Evolutionary conservation across 2,113 vertebrate species (phyloP).

Genomic region (Acanthisitta chloris): DNA sequence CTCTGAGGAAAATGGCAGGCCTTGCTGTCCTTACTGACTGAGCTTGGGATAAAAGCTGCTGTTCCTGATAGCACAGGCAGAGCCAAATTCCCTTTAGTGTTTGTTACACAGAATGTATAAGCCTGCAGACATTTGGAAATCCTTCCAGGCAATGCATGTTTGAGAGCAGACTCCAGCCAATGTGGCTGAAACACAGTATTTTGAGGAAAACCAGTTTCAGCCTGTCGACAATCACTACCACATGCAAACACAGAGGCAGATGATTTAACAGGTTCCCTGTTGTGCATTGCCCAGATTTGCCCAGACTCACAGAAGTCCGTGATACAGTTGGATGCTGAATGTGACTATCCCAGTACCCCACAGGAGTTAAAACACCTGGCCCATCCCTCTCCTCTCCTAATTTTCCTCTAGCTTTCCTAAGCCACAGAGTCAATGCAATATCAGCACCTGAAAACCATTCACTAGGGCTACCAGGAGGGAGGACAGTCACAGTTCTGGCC

Average conservation of each 20-base stretch:
- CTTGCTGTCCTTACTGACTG: fast-evolving
- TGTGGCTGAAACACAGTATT: neutral
- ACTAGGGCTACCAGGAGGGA: neutral
- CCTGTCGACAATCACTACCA: neutral
- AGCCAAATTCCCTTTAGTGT: neutral
- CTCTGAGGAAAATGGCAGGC: neutral
- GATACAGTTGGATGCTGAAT: neutral
- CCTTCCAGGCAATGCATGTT: neutral
- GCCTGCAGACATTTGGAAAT: neutral
- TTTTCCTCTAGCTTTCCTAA: neutral
- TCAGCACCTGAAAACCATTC: neutral
- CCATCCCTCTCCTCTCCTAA: neutral
- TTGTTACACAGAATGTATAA: neutral
- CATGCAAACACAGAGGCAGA: neutral
- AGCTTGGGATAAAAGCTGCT: neutral
- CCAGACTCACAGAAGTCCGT: neutral
- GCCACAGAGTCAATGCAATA: neutral
- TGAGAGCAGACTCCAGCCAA: neutral
- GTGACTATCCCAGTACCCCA: neutral
- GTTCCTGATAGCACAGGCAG: neutral
- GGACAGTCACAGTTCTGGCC: neutral
- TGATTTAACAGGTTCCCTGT: neutral
- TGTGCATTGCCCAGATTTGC: neutral
- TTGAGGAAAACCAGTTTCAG: neutral
- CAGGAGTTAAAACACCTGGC: neutral